Conservation (phyloP, 1,140 invertebrate species). For the Homarus americanus region DNA sequence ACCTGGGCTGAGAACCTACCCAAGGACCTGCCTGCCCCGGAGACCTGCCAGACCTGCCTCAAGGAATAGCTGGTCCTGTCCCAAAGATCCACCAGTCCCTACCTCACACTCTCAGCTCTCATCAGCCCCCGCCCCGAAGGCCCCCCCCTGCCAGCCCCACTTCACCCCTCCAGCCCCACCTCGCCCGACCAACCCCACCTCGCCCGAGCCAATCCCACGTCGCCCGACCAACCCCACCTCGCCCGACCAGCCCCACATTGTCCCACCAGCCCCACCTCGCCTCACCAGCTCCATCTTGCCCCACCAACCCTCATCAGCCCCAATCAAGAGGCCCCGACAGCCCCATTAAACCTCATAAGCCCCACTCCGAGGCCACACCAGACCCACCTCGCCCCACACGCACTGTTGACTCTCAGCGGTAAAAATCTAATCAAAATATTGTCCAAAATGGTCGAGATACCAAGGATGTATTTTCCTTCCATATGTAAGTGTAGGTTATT, state of each 20-base stretch:
- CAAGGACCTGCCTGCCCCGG: no score
- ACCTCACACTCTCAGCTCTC: no score
- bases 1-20: no score
- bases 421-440: slow-evolving; percentile 11
- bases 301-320: no score
- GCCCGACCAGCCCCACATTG: not conserved
- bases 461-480: not conserved
- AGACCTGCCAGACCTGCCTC: no score
- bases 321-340: no score
- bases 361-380: not conserved
- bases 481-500: not conserved
- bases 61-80: no score
- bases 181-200: not conserved
- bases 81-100: no score
- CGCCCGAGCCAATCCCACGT: not conserved
- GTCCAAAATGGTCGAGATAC: not conserved
- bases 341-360: not conserved
- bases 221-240: not conserved
- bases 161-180: not conserved
- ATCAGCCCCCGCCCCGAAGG: not conserved
- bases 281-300: no score
- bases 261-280: no score
- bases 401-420: not conserved
- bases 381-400: not conserved
- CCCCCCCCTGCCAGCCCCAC: not conserved